Evolutionary conservation across 2,797 vertebrate species (phyloP), one percentile per base, ranked within the genome.

Genomic region (Syngnathus acus): DNA sequence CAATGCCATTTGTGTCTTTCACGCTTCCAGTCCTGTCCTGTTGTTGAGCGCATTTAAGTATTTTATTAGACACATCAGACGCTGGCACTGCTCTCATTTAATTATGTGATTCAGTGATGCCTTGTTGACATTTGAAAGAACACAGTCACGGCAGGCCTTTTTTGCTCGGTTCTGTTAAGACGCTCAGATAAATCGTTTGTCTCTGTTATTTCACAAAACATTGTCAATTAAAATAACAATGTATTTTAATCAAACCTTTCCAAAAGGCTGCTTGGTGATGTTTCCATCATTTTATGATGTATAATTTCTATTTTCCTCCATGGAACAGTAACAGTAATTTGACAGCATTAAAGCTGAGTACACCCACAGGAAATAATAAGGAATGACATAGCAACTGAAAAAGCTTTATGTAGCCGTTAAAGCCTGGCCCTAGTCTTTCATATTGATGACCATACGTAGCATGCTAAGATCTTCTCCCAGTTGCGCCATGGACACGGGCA

Each of bases 401-500:
- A 6, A 32, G 16, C 55, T 57, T 57, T 17, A 32, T 57, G 54
- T 55, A 37, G 54, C 54, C 10, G 5, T 37, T 55, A 32, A 55
- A 55, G 54, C 10, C 13, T 55, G 55, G 14, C 14, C 37, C 13
- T 57, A 37, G 14, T 37, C 5, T 37, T 4, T 8, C 13, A 54
- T 23, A 54, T 37, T 37, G 23, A 37, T 17, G 23, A 14, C 26
- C 13, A 4, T 42, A 9, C 39, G 72, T 55, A 48, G 68, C 66
- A 67, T 62, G 21, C 50, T 9, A 53, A 23, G 66, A 43, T 65
- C 71, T 42, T 43, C 50, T 45, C 19, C 4, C 63, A 53, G 26
- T 26, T 37, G 0, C 45, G 64, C 69, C 55, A 50, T 62, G 10
- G n/a, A 62, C 50, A 69, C 4, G 32, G 68, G 66, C 65, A 66